Percentiles rank a stretch among this genome's conserved stretches.
These are phyloP conservation scores for Garrulus glandarius DNA, from an alignment of 2,797 vertebrate species.

Conservation along the genomic window DNA sequence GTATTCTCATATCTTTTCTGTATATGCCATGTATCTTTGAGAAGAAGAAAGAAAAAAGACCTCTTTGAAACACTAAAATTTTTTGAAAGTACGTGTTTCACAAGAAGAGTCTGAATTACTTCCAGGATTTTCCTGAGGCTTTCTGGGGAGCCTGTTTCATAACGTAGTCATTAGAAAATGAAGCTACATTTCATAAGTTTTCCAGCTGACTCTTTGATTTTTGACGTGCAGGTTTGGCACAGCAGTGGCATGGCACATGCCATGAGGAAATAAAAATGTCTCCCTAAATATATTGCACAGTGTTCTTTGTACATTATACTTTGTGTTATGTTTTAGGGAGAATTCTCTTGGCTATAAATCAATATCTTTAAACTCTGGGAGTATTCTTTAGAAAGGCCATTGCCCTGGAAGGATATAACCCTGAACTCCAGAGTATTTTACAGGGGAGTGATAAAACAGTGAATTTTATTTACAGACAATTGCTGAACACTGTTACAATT, in stretches of 20 bases:
- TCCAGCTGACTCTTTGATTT: background rate
- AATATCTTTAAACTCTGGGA: conserved; percentile 10
- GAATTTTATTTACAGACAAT: conserved; percentile 40
- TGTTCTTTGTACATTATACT: background rate
- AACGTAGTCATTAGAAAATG: background rate
- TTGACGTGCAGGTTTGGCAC: background rate
- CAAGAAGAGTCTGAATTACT: background rate
- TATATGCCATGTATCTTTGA: background rate
- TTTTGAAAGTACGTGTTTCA: background rate
- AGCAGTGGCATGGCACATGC: background rate
- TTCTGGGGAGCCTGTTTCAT: background rate
- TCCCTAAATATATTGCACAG: background rate
- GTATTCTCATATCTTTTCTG: background rate
- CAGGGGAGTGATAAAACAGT: conserved; percentile 1
- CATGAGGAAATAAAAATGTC: background rate
- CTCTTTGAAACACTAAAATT: background rate
- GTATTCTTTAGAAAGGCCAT: background rate
- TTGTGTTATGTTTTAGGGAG: background rate
- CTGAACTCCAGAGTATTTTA: background rate
- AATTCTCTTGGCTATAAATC: conserved; percentile 32
- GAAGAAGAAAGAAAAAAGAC: background rate
- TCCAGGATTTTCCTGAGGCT: background rate
- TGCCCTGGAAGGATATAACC: conserved; percentile 27
- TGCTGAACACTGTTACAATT: conserved; percentile 2
- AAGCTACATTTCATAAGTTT: background rate